Base-by-base conservation (phyloP, 2,797 vertebrate species). In the Labeo calbasu region DNA sequence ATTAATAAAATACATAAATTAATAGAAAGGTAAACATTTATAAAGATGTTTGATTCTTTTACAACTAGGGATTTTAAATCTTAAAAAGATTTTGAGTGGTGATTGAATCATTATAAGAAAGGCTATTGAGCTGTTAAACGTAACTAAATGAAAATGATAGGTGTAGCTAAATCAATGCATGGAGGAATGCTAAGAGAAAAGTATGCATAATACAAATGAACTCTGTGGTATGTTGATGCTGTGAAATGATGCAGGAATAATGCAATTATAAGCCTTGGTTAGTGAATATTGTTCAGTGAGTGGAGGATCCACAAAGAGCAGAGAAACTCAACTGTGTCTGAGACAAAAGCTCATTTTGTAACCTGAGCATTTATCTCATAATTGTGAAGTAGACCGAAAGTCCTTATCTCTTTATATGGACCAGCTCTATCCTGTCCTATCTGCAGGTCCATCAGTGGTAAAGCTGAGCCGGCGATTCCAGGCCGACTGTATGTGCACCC, bases 391-490 rank as follows among this genome's bases (percentile, higher is more conserved):
- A 65, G 77, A 53, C 46, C 23, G 63, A 68, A 53, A 66, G 28
- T 51, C 48, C 28, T 68, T 23, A 53, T 79, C 13, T 68, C 48
- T 51, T 15, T 66, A 46, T 3, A 21, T 25, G 36, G 48, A 55
- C 65, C 48, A 75, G 25, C 43, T 15, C 21, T 0, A 63, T 79
- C 23, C 6, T 84, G 25, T 79, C 17, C 53, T 55, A 50, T 82
- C 51, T 77, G 12, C 85, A 99, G 98, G 98, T 97, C 97, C 0
- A 93, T 99, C 77, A 97, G 97, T 0, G 98, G 98, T 32, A 99
- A 98, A 89, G 98, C 97, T 0, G 98, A 99, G 89, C 97, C 98
- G 0, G 97, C 98, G 10, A 99, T 99, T 97, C 98, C 98, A 0
- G 98, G 98, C 19, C 93, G 98, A 51, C 93, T 99, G 0, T 98